phyloP scores from a whole-genome alignment of 1,140 invertebrate species.

The Holotrichia oblita region DNA sequence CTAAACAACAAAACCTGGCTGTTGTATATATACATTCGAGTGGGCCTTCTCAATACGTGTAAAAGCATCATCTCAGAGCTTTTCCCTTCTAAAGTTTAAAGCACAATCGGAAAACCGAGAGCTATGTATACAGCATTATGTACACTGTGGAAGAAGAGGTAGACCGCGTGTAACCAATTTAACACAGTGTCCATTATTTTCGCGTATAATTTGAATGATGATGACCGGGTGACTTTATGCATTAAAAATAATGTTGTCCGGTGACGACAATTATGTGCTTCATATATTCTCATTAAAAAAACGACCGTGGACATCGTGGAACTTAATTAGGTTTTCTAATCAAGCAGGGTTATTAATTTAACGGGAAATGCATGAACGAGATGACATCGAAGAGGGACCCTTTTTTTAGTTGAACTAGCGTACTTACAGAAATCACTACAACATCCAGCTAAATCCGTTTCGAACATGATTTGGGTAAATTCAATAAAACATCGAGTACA shows the following conservation, averaged over 20 bases:
- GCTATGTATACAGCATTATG: background rate
- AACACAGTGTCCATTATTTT: conserved; percentile 4
- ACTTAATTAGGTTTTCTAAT: conserved; percentile 37
- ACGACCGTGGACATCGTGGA: background rate
- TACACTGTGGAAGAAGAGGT: background rate
- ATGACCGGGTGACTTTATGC: conserved; percentile 21
- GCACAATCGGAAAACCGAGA: background rate
- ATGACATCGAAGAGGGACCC: too few species aligned
- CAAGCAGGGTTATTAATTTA: conserved; percentile 27
- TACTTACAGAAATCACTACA: background rate
- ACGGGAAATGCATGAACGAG: background rate
- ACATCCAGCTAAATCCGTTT: too few species aligned
- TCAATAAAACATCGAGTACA: too few species aligned
- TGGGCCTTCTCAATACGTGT: background rate
- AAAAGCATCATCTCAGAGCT: conserved; percentile 6
- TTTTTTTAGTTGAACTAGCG: too few species aligned
- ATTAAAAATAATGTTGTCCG: conserved; percentile 18
- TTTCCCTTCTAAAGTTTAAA: conserved; percentile 11
- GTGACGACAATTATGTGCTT: background rate
- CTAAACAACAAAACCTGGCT: background rate
- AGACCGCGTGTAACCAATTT: conserved; percentile 9
- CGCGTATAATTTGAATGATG: conserved; percentile 17
- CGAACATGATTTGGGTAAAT: too few species aligned
- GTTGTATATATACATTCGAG: background rate
- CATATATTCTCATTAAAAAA: conserved; percentile 35